Evolutionary conservation across 2,797 vertebrate genomes (phyloP), one percentile per base, ranked within the genome.

Genomic region (Acridotheres tristis): DNA sequence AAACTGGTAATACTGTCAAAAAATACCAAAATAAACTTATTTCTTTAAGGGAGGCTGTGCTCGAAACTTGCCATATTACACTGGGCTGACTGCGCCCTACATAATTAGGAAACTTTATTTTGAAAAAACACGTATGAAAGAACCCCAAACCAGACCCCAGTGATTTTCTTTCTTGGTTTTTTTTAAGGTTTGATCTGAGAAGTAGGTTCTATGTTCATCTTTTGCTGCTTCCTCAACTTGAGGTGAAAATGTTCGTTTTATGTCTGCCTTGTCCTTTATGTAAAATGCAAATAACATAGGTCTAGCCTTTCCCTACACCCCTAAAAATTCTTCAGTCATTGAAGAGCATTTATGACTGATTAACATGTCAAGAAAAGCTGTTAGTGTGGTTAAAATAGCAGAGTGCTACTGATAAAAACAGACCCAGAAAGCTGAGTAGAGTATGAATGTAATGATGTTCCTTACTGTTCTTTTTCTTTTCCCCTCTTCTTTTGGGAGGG

Each of bases 401-500:
- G 40, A 58, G 53, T n/a, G 47, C 12, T 50, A 45, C 51, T 78
- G 72, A 17, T 83, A 14, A 62, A 69, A 87, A 32, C 11, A 32
- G 42, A 38, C 18, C 5, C 48, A 76, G 30, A 38, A 66, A 34
- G 30, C 42, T 82, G 26, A 43, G 65, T 69, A 20, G n/a, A 1
- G 0, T n/a, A 14, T 71, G 19, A 5, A 11, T 4, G 1, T 79
- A 0, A 0, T 29, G 36, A 27, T 57, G 4, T 29, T 20, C 21
- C 80, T 16, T 45, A 1, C 14, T 40, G 29, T 9, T 62, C 17
- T 19, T 53, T 51, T 38, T 17, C 9, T 53, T 47, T 32, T 4
- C 2, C 4, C 7, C 3, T n/a, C 6, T 34, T 16, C 5, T 47
- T 79, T 62, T 38, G 59, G 13, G 53, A 66, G 18, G 30, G 32